These are phyloP conservation scores for Hesperophylax magnus DNA, from an alignment of 1,140 invertebrate genomes.

Conservation along the genomic window DNA sequence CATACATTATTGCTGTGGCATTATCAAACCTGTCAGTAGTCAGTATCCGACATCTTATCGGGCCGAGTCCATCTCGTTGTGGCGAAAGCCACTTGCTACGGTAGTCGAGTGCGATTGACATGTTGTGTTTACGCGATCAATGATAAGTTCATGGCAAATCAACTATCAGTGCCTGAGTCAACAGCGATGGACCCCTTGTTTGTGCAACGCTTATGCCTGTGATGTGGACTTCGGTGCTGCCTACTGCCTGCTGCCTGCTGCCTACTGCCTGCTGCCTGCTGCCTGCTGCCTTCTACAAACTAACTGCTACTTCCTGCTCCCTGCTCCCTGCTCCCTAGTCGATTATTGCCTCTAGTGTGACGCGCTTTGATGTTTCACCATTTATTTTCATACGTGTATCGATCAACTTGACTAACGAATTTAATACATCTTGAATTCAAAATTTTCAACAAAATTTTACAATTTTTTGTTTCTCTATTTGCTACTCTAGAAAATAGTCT, in stretches of 20 bases:
- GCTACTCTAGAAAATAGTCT: too few relatives aligned
- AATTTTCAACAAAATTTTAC: too few relatives aligned
- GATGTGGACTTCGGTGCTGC: not conserved
- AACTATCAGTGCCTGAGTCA: conserved; percentile 57
- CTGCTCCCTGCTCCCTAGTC: not conserved
- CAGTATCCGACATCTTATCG: conserved; percentile 5
- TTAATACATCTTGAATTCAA: too few relatives aligned
- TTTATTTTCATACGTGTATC: too few relatives aligned
- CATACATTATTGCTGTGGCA: too few relatives aligned
- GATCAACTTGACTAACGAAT: too few relatives aligned
- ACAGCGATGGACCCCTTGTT: conserved; percentile 44
- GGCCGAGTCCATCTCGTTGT: not conserved
- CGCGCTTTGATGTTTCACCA: too few relatives aligned
- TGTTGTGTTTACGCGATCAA: conserved; percentile 60
- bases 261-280: too few relatives aligned
- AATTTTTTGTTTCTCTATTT: too few relatives aligned
- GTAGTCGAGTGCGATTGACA: conserved; percentile 57
- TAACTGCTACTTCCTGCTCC: too few relatives aligned
- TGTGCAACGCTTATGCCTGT: conserved; percentile 26
- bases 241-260: too few relatives aligned
- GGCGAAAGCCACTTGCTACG: not conserved
- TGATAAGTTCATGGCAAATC: conserved; percentile 61
- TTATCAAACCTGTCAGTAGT: not conserved
- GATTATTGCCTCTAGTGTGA: conserved; percentile 5
- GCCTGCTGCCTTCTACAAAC: too few relatives aligned